Percentiles rank a stretch among this genome's conserved stretches.
These are phyloP conservation scores for Pseudomyrmex dendroicus DNA, from an alignment of 1,140 invertebrate genomes.

Conservation along the genomic window DNA sequence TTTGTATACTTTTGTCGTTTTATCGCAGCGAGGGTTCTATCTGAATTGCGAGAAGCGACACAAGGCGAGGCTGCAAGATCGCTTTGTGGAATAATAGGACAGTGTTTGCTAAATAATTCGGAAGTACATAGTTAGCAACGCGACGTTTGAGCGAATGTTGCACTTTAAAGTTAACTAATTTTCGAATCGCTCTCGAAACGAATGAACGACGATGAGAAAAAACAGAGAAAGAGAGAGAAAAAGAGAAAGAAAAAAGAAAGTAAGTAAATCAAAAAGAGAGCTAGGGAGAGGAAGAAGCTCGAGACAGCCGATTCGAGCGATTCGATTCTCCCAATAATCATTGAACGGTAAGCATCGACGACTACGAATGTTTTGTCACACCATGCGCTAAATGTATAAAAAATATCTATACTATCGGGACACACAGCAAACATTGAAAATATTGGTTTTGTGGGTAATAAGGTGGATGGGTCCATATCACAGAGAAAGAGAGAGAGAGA, in stretches of 20 bases:
- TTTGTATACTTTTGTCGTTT: background rate
- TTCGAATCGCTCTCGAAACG: conserved; percentile 56
- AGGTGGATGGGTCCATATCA: conserved; percentile 73
- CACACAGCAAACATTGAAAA: conserved; percentile 83
- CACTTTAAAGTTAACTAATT: conserved; percentile 40
- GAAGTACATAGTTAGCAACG: conserved; percentile 28
- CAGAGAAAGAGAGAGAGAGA: conserved; percentile 61
- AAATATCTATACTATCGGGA: conserved; percentile 82
- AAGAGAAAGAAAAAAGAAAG: background rate
- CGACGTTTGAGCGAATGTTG: conserved; percentile 46
- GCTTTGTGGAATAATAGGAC: conserved; percentile 24
- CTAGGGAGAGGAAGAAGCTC: conserved; percentile 27
- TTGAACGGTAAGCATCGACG: conserved; percentile 63
- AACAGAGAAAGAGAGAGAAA: background rate
- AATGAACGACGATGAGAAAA: conserved; percentile 39
- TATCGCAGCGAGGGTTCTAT: background rate
- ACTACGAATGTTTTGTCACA: conserved; percentile 78
- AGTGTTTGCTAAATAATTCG: conserved; percentile 16
- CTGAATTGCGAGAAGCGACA: background rate
- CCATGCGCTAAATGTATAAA: conserved; percentile 77
- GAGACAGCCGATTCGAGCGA: conserved; percentile 52
- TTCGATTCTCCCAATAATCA: conserved; percentile 50
- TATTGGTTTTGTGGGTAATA: conserved; percentile 77
- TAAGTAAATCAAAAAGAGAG: background rate
- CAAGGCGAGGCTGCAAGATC: conserved; percentile 24